Conservation (phyloP, 2,888 invertebrate species). For the Netelia inedita region DNA sequence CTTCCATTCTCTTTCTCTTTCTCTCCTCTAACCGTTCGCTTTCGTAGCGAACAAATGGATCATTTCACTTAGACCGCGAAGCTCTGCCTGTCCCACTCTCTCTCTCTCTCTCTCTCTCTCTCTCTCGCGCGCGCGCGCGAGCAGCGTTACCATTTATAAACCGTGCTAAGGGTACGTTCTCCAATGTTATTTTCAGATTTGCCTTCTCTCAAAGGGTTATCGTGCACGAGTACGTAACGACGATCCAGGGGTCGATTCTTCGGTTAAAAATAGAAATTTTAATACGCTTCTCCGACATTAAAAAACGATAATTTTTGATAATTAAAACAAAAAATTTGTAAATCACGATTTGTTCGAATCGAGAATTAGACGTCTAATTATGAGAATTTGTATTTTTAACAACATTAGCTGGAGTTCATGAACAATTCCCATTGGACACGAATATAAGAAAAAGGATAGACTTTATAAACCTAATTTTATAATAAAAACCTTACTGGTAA, state of each 20-base stretch:
- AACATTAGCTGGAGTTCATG: neutral
- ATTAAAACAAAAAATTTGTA: no score
- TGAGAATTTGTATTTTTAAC: neutral
- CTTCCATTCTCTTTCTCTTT: conserved; percentile 28
- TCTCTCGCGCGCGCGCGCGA: no score
- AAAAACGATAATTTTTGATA: no score
- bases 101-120: no score
- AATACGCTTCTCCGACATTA: neutral
- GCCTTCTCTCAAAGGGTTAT: conserved; percentile 23
- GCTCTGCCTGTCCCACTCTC: conserved; percentile 30
- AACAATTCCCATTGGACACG: neutral
- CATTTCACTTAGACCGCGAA: conserved; percentile 65
- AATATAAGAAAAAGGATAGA: neutral
- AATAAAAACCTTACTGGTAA: neutral
- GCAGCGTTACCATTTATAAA: conserved; percentile 25
- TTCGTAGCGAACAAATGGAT: conserved; percentile 55
- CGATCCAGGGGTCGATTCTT: neutral
- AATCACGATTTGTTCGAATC: no score
- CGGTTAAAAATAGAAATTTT: neutral
- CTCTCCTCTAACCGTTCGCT: conserved; percentile 37
- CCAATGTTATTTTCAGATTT: conserved; percentile 39
- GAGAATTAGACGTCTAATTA: neutral
- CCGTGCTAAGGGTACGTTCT: conserved; percentile 17
- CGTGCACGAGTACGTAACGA: conserved; percentile 9
- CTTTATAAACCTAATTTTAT: neutral